Evolutionary conservation across 2,888 invertebrate species (phyloP).

Genomic region (Luperina nickerlii): DNA sequence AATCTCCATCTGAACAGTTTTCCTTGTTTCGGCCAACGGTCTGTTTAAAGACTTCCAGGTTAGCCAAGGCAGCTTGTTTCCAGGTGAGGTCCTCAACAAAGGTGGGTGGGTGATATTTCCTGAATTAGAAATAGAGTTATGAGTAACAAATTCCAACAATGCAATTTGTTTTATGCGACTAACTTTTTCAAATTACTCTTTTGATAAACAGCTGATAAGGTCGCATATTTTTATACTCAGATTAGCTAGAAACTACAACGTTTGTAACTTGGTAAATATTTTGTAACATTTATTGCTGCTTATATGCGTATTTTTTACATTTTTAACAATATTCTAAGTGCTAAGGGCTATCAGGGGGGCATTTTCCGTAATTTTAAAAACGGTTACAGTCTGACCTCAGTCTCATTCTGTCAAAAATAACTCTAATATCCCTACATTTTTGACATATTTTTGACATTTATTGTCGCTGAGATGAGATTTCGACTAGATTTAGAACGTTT

Average conservation of each 20-base stretch:
- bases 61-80: background rate
- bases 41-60: background rate
- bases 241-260: slow-evolving; percentile 43
- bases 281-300: slow-evolving; percentile 16
- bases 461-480: background rate
- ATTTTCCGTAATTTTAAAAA: background rate
- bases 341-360: background rate
- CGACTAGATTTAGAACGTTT: background rate
- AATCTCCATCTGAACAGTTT: background rate
- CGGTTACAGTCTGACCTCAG: background rate
- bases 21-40: background rate
- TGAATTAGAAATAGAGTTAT: background rate
- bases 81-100: background rate
- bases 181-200: slow-evolving; percentile 47
- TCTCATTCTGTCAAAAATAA: background rate
- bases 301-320: background rate
- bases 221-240: slow-evolving; percentile 53
- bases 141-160: slow-evolving; percentile 26
- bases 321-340: background rate
- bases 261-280: slow-evolving; percentile 35
- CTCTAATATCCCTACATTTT: background rate
- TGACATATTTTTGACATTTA: background rate
- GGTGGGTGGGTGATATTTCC: background rate
- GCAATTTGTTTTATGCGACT: slow-evolving; percentile 46
- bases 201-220: slow-evolving; percentile 57